Conservation (phyloP, 2,888 invertebrate species). For the Clistopyga incitator region DNA sequence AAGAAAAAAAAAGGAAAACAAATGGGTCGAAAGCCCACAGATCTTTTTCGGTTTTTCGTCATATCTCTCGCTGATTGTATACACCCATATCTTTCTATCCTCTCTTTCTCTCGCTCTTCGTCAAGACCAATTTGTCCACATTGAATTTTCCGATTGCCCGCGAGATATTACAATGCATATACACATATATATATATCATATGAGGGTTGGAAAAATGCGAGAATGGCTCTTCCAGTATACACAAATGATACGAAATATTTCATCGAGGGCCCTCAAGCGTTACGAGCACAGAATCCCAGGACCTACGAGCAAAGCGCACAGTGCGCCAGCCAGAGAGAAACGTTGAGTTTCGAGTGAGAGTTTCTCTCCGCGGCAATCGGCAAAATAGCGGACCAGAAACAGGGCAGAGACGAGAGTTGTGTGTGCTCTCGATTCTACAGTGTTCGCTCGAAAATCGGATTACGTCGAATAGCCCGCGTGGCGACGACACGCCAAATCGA, state of each 20-base stretch:
- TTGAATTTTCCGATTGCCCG: slow-evolving; percentile 47
- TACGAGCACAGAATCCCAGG: slow-evolving; percentile 10
- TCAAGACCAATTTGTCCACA: slow-evolving; percentile 56
- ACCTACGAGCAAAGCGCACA: slow-evolving; percentile 19
- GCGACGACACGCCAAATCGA: slow-evolving; percentile 65
- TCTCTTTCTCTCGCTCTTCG: background rate
- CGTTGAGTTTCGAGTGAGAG: slow-evolving; percentile 34
- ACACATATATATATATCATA: background rate
- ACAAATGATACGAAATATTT: slow-evolving; percentile 60
- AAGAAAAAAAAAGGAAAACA: slow-evolving; percentile 31
- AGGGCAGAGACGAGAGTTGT: slow-evolving; percentile 19
- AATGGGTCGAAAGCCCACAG: background rate
- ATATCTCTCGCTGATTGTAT: slow-evolving; percentile 6
- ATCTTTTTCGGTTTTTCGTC: slow-evolving; percentile 13
- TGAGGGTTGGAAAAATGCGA: slow-evolving; percentile 15
- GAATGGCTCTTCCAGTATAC: slow-evolving; percentile 36
- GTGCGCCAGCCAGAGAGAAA: slow-evolving; percentile 1
- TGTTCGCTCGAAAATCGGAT: slow-evolving; percentile 64
- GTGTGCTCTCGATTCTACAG: slow-evolving; percentile 44
- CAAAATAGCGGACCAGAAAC: slow-evolving; percentile 47
- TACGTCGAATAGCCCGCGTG: slow-evolving; percentile 55
- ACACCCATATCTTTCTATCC: background rate
- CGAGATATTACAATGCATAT: slow-evolving; percentile 26
- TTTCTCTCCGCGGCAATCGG: slow-evolving; percentile 52
- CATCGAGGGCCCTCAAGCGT: slow-evolving; percentile 37